A percentile compares a stretch with the other conserved stretches of the same genome.
Conservation (phyloP, 2,888 invertebrate species). For the Ephialtes manifestator region DNA sequence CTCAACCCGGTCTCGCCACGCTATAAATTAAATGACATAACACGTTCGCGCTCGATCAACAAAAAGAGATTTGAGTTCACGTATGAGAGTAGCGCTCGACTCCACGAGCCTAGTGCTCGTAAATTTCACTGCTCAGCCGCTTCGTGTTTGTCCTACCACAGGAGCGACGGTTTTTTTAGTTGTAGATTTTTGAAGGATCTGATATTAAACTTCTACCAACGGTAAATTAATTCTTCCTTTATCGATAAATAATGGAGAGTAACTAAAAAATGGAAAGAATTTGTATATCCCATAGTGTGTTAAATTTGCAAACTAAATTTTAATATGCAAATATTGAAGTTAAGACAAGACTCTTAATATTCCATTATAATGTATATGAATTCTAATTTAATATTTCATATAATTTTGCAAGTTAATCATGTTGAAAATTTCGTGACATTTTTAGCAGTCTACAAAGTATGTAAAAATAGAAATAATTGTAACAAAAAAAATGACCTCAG, state of each 20-base stretch:
- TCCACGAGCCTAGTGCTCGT: slow-evolving; percentile 36
- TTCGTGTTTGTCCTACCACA: slow-evolving; percentile 41
- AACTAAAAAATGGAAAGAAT: too few relatives aligned
- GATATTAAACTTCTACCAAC: not conserved
- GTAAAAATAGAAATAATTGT: too few relatives aligned
- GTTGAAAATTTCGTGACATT: too few relatives aligned
- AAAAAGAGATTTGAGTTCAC: slow-evolving; percentile 48
- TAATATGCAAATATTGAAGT: too few relatives aligned
- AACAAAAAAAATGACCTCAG: too few relatives aligned
- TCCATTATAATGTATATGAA: too few relatives aligned
- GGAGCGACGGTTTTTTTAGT: slow-evolving; percentile 7
- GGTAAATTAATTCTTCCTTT: not conserved
- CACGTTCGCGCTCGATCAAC: slow-evolving; percentile 64
- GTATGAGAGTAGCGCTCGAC: slow-evolving; percentile 25
- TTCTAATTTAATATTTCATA: too few relatives aligned
- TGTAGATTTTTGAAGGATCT: slow-evolving; percentile 3
- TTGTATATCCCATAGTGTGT: too few relatives aligned
- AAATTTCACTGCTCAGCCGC: slow-evolving; percentile 47
- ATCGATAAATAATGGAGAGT: not conserved
- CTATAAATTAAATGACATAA: slow-evolving; percentile 71
- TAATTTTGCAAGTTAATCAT: too few relatives aligned
- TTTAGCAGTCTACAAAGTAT: too few relatives aligned
- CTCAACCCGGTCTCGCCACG: slow-evolving; percentile 44
- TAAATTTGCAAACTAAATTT: too few relatives aligned
- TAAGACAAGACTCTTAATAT: too few relatives aligned